Evolutionary conservation across 2,888 invertebrate species (phyloP).

Genomic region (Nebria salina): DNA sequence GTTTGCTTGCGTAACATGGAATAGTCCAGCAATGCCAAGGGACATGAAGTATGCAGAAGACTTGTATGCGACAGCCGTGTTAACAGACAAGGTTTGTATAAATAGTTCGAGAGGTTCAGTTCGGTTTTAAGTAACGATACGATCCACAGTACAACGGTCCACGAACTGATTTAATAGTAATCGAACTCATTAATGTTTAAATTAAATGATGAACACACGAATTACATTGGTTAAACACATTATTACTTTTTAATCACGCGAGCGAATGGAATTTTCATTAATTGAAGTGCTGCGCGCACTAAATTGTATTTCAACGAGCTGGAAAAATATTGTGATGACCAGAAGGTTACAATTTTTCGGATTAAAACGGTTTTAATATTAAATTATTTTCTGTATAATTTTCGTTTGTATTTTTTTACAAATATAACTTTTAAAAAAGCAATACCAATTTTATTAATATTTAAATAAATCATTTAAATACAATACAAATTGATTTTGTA

Average conservation of each 20-base stretch:
- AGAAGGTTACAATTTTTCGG: background rate
- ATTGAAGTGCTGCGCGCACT: slow-evolving; percentile 24
- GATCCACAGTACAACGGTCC: background rate
- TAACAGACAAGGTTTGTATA: background rate
- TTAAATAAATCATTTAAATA: background rate
- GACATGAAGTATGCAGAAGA: too few species aligned
- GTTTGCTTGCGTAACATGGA: too few species aligned
- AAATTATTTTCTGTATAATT: background rate
- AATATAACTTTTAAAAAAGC: background rate
- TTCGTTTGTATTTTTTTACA: background rate
- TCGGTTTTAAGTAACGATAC: background rate
- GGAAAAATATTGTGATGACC: background rate
- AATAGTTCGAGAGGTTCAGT: background rate
- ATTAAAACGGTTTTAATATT: background rate
- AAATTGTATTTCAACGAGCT: background rate
- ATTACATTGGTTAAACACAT: slow-evolving; percentile 34
- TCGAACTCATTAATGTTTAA: slow-evolving; percentile 40
- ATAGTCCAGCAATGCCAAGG: too few species aligned
- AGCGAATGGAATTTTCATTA: slow-evolving; percentile 33
- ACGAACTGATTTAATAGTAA: slow-evolving; percentile 40
- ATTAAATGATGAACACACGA: slow-evolving; percentile 39
- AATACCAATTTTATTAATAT: background rate
- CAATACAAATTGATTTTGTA: too few species aligned
- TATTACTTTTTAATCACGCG: slow-evolving; percentile 41
- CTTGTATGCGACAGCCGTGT: background rate